A percentile compares a stretch with the other conserved stretches of the same genome.
phyloP scores from a whole-genome alignment of 2,888 invertebrate species.

The Pasiphila rectangulata region DNA sequence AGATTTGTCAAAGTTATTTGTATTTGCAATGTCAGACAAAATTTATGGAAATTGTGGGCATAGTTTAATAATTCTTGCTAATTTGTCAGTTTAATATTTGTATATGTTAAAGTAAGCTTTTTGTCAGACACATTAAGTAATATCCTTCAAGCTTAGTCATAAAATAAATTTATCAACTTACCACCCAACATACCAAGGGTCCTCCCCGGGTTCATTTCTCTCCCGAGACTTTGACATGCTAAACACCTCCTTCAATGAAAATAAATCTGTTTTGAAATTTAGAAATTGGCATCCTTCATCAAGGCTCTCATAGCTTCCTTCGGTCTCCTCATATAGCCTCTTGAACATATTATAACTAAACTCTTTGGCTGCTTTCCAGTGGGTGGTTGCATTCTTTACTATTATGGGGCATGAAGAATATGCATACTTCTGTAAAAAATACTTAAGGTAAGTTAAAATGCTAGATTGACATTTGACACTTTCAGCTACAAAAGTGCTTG shows the following conservation, averaged over 20 bases:
- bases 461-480: no score
- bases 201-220: slow-evolving; percentile 80
- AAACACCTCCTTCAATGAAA: slow-evolving; percentile 88
- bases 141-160: no score
- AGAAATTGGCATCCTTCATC: slow-evolving; percentile 93
- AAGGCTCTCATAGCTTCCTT: slow-evolving; percentile 86
- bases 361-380: slow-evolving; percentile 88
- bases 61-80: no score
- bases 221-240: slow-evolving; percentile 85
- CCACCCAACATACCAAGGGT: slow-evolving; percentile 96
- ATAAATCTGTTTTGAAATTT: slow-evolving; percentile 91
- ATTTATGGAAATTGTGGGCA: no score
- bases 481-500: no score
- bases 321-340: slow-evolving; percentile 83
- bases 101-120: no score
- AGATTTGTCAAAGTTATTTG: no score
- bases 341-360: slow-evolving; percentile 86
- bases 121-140: no score
- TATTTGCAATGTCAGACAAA: no score
- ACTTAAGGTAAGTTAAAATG: no score
- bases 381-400: slow-evolving; percentile 85
- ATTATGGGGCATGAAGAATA: slow-evolving; percentile 91
- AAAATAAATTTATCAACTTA: no score
- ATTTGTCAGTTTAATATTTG: background rate
- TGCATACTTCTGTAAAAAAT: slow-evolving; percentile 80